Evolutionary conservation across 2,113 vertebrate species (phyloP), one percentile per base, ranked within the genome.

Genomic region (Opisthocomus hoazin): DNA sequence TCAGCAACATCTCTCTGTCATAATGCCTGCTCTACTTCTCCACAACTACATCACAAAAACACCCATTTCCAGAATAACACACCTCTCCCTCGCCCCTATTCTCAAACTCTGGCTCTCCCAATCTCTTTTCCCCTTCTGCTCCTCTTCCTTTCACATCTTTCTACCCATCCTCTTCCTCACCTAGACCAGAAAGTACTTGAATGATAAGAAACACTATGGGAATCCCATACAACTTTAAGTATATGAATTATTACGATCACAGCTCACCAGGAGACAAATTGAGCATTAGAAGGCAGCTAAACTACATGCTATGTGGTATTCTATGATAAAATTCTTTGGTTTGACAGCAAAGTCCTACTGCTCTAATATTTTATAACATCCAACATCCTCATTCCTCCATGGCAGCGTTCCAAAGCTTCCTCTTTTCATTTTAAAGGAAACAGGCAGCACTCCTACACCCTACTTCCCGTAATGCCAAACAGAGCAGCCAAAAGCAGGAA

Each of bases 251-350:
- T 30, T 18, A 74, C 34, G 27, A 75, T 13, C 37, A 83, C 78
- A 71, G 51, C 18, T 66, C 30, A 65, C 18, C 27, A 73, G 45
- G 6, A 77, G 17, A 17, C 22, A 82, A n/a, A 8, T 4, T 70
- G 19, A 43, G 43, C 32, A 24, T 53, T n/a, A 63, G 19, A 48
- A 46, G 23, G 30, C 30, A 5, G 26, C 12, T 73, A 30, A 81
- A 45, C 27, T 19, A 53, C 22, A 57, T 0, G 1, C 60, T 16
- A 57, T 10, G 16, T 0, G 2, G 6, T 36, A 74, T 61, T 70
- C 26, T 75, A 7, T 37, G 13, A 90, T 58, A 82, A 45, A 77
- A 69, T 61, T 85, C 14, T n/a, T 73, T 24, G 77, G 15, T 61
- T 17, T 12, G 27, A 81, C 27, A 87, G 30, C 21, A 90, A 32